Conservation (phyloP, 2,113 vertebrate species). For the Mastomys natalensis region DNA sequence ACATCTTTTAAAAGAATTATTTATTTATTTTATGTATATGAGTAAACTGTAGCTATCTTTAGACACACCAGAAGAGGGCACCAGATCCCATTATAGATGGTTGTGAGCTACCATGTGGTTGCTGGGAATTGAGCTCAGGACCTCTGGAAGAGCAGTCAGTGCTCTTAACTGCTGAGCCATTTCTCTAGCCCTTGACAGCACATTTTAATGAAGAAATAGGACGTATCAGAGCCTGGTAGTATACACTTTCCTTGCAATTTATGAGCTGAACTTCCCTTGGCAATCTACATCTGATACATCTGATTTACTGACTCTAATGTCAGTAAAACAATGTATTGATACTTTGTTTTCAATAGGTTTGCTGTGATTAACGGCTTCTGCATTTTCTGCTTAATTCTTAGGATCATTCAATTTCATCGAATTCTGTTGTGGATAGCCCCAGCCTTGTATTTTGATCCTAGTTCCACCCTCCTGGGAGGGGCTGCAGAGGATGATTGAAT, state of each 20-base stretch:
- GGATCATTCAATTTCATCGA: constrained; percentile 66
- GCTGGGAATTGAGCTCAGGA: too few species aligned
- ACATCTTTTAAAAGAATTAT: constrained; percentile 52
- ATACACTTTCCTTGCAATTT: constrained; percentile 66
- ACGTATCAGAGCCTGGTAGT: constrained; percentile 45
- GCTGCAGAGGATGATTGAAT: too few species aligned
- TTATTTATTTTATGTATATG: too few species aligned
- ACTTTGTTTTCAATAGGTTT: constrained; percentile 71
- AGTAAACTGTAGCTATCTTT: too few species aligned
- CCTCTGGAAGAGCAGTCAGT: too few species aligned
- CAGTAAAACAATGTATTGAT: constrained; percentile 66
- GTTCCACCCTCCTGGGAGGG: too few species aligned
- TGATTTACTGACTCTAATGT: background rate
- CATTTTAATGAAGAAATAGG: constrained; percentile 77
- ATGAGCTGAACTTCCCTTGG: constrained; percentile 68
- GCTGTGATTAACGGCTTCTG: constrained; percentile 68
- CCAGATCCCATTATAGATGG: too few species aligned
- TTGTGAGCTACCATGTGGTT: too few species aligned
- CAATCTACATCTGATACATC: constrained; percentile 66
- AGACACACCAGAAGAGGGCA: too few species aligned
- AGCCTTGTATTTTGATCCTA: too few species aligned
- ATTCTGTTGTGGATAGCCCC: too few species aligned
- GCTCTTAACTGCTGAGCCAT: too few species aligned
- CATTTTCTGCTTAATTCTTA: constrained; percentile 75
- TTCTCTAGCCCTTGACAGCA: constrained; percentile 54